Conservation (phyloP, 2,888 invertebrate species). For the Byasa hedistus region DNA sequence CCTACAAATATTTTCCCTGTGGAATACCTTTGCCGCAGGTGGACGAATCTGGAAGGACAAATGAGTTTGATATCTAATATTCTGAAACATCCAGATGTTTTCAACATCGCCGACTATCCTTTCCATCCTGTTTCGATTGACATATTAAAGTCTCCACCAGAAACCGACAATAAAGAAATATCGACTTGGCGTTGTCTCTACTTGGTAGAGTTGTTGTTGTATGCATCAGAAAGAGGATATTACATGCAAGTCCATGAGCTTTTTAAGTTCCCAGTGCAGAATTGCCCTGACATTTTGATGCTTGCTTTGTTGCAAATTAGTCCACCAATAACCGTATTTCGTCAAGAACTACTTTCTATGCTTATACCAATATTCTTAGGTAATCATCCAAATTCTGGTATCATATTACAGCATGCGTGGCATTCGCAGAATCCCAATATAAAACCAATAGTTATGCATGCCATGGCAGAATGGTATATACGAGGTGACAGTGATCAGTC, state of each 20-base stretch:
- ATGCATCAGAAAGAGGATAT: slow-evolving; percentile 92
- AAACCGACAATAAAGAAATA: slow-evolving; percentile 96
- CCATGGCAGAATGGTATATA: slow-evolving; percentile 98
- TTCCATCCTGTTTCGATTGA: slow-evolving; percentile 93
- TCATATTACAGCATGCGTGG: slow-evolving; percentile 98
- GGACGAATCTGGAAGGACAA: slow-evolving; percentile 96
- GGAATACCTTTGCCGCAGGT: slow-evolving; percentile 92
- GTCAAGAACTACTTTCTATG: slow-evolving; percentile 92
- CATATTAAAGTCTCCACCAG: slow-evolving; percentile 95
- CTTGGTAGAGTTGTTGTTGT: slow-evolving; percentile 92
- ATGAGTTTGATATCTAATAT: slow-evolving; percentile 92
- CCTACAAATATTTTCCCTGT: slow-evolving; percentile 89
- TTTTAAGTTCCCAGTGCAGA: slow-evolving; percentile 94
- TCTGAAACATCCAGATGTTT: slow-evolving; percentile 94
- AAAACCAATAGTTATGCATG: slow-evolving; percentile 93
- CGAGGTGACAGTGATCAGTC: slow-evolving; percentile 96
- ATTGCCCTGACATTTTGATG: slow-evolving; percentile 96
- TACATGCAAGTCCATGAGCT: slow-evolving; percentile 91
- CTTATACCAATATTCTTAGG: slow-evolving; percentile 96
- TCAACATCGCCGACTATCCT: slow-evolving; percentile 95
- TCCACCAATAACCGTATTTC: slow-evolving; percentile 86
- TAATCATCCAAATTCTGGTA: slow-evolving; percentile 97
- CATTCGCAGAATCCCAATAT: slow-evolving; percentile 87
- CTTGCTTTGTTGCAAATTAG: slow-evolving; percentile 93
- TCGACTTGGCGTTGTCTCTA: slow-evolving; percentile 96